A percentile compares a stretch with the other conserved stretches of the same genome.
Evolutionary conservation across 1,140 invertebrate species (phyloP).

Genomic region (Drosophila takahashii): DNA sequence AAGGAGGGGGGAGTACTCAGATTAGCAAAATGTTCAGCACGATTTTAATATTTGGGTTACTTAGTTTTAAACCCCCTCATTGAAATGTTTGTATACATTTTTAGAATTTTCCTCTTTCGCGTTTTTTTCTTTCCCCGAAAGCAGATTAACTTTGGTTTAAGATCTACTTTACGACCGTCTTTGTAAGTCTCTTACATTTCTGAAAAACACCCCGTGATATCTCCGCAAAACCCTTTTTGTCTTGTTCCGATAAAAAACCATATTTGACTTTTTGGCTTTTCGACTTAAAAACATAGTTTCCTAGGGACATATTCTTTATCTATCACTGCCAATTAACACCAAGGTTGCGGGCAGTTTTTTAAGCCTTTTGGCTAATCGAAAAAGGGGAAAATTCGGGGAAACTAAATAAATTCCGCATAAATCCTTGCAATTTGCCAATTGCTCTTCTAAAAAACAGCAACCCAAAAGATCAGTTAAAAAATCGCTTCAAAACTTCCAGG

Average conservation of each 20-base stretch:
- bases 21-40: neutral
- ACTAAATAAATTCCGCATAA: constrained; percentile 49
- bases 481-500: constrained; percentile 30
- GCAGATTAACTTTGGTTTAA: constrained; percentile 62
- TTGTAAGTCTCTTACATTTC: constrained; percentile 3
- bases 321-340: constrained; percentile 20
- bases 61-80: neutral
- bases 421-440: constrained; percentile 46
- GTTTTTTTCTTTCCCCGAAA: constrained; percentile 17
- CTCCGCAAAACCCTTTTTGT: constrained; percentile 23
- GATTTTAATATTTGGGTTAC: too few species aligned
- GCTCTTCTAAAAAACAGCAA: constrained; percentile 48
- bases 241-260: constrained; percentile 37
- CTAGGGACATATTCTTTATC: constrained; percentile 10
- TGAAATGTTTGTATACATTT: neutral
- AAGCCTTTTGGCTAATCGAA: constrained; percentile 59
- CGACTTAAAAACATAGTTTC: constrained; percentile 46
- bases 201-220: constrained; percentile 32
- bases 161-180: constrained; percentile 22
- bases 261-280: constrained; percentile 79
- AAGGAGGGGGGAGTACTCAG: neutral
- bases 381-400: constrained; percentile 48
- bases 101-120: neutral
- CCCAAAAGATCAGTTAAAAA: constrained; percentile 39
- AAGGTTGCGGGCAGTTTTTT: constrained; percentile 63